phyloP scores from a whole-genome alignment of 2,113 vertebrate species.

The Toxostoma redivivum region DNA sequence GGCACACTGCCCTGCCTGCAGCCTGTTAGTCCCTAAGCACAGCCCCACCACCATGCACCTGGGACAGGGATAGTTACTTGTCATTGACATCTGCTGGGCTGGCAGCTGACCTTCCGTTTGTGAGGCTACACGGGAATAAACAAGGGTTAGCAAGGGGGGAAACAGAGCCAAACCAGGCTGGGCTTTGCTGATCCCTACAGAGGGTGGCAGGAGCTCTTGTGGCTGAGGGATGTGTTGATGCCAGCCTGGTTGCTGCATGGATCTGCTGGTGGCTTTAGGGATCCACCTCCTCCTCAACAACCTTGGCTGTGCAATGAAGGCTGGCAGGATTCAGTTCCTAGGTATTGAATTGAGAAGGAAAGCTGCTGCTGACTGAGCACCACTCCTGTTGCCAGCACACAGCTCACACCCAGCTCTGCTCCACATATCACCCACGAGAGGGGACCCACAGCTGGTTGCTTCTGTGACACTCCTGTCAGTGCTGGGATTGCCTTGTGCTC shows the following conservation, averaged over 20 bases:
- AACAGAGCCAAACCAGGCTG: neutral
- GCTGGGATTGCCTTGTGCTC: neutral
- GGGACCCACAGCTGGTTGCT: fast-evolving
- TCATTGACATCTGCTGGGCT: conserved; percentile 82
- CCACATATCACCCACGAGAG: fast-evolving
- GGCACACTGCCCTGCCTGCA: neutral
- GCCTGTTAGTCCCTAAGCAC: conserved; percentile 70
- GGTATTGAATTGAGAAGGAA: neutral
- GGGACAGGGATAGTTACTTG: conserved; percentile 87
- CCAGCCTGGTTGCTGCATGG: neutral
- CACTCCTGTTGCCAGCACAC: neutral
- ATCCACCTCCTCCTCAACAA: neutral
- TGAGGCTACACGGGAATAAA: conserved; percentile 79
- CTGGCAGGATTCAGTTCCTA: neutral
- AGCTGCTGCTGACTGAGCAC: neutral
- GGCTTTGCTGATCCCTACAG: neutral
- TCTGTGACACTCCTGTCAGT: neutral
- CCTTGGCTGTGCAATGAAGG: neutral
- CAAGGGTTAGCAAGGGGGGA: conserved; percentile 63
- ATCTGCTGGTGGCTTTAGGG: neutral
- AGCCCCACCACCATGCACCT: conserved; percentile 87
- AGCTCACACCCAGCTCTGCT: neutral
- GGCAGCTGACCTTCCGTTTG: conserved; percentile 80
- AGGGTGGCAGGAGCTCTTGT: fast-evolving
- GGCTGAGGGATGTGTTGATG: fast-evolving